Evolutionary conservation across 2,888 invertebrate species (phyloP).

Genomic region (Drosophila siamana): DNA sequence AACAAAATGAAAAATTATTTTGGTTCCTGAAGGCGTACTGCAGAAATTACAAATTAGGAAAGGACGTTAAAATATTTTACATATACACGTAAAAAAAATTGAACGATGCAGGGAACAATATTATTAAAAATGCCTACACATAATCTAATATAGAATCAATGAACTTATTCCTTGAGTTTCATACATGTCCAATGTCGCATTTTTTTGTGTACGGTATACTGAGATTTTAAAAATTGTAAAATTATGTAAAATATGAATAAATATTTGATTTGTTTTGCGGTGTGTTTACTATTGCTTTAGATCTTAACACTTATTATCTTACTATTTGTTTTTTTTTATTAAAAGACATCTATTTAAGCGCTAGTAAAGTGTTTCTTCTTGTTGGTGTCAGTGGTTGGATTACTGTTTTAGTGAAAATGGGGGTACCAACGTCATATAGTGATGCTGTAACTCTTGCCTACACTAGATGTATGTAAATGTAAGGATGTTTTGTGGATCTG

Average conservation of each 20-base stretch:
- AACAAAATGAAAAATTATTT: conserved; percentile 35
- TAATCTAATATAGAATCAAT: conserved; percentile 47
- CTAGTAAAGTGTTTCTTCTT: conserved; percentile 69
- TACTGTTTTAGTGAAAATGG: conserved; percentile 39
- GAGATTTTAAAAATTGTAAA: conserved; percentile 62
- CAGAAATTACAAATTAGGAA: conserved; percentile 28
- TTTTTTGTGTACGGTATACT: conserved; percentile 53
- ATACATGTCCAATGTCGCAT: conserved; percentile 39
- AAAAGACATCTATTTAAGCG: conserved; percentile 79
- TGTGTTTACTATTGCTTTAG: conserved; percentile 66
- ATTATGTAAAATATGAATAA: conserved; percentile 73
- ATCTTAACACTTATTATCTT: conserved; percentile 79
- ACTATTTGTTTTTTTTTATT: conserved; percentile 64
- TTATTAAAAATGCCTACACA: conserved; percentile 49
- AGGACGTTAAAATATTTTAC: conserved; percentile 33
- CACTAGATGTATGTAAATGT: conserved; percentile 57
- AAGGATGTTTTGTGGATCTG: conserved; percentile 33
- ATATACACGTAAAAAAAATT: conserved; percentile 21
- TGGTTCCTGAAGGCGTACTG: conserved; percentile 35
- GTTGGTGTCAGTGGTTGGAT: conserved; percentile 51
- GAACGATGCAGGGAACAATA: conserved; percentile 40
- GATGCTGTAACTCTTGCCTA: conserved; percentile 71
- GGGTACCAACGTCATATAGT: conserved; percentile 58
- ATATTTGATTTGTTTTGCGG: conserved; percentile 72
- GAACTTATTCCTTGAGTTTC: conserved; percentile 49